Evolutionary conservation across 2,797 vertebrate species (phyloP).

Genomic region (Tapirus indicus): DNA sequence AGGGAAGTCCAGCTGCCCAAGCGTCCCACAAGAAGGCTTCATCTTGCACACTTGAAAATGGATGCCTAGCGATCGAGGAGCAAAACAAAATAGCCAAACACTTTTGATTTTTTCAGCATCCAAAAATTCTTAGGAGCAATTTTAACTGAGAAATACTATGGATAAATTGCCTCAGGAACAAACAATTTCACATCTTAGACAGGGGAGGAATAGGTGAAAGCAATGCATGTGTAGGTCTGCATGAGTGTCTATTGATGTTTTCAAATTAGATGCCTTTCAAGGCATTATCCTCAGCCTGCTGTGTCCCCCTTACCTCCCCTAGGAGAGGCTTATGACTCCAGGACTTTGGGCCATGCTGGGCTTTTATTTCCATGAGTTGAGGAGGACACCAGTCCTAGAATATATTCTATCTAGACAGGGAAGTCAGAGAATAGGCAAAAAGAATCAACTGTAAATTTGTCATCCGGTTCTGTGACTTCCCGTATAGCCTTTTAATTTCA

Average conservation of each 20-base stretch:
- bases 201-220: not conserved
- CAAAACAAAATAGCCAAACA: not conserved
- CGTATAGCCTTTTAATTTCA: not conserved
- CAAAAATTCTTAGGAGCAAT: not conserved
- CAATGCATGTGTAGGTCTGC: accelerated
- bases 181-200: not conserved
- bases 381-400: not conserved
- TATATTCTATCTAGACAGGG: not conserved
- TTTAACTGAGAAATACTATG: not conserved
- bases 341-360: not conserved
- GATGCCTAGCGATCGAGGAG: not conserved
- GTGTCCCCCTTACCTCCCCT: not conserved
- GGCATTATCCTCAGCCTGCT: not conserved
- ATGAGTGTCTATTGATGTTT: not conserved
- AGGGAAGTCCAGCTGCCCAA: no score
- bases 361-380: not conserved
- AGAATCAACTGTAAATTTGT: not conserved
- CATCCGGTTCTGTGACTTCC: not conserved
- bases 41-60: not conserved
- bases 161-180: not conserved
- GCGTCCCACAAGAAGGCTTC: not conserved
- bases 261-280: not conserved
- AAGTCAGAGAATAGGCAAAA: not conserved
- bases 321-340: not conserved
- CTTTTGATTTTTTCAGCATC: not conserved